phyloP scores from a whole-genome alignment of 1,140 invertebrate genomes.

The Vollenhovia emeryi region DNA sequence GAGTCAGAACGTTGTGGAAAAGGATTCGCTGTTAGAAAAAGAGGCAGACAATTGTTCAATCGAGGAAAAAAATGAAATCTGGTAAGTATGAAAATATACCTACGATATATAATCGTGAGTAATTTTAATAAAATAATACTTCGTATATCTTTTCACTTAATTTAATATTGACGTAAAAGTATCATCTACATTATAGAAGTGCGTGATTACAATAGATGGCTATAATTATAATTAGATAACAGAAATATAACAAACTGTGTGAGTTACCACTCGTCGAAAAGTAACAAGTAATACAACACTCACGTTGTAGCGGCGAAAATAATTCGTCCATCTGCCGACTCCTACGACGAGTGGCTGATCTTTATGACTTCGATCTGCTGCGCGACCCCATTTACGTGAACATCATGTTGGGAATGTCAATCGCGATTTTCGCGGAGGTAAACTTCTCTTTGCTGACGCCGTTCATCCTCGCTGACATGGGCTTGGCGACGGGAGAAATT shows the following conservation, averaged over 20 bases:
- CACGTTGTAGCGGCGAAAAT: constrained; percentile 8
- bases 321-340: not conserved
- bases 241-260: not conserved
- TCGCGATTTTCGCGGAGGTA: constrained; percentile 89
- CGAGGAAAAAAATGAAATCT: not conserved
- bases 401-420: constrained; percentile 88
- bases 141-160: not conserved
- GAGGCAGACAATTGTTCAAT: not conserved
- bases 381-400: constrained; percentile 87
- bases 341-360: constrained; percentile 74
- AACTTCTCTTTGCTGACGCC: constrained; percentile 89
- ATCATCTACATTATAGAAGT: not conserved
- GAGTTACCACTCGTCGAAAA: not conserved
- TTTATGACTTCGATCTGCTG: constrained; percentile 87
- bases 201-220: not conserved
- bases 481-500: constrained; percentile 86
- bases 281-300: not conserved
- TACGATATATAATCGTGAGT: not conserved
- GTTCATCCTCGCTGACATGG: constrained; percentile 88
- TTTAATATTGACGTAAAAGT: not conserved
- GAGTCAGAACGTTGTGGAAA: not conserved
- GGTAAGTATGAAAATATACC: constrained; percentile 45
- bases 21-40: not conserved
- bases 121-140: not conserved
- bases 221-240: not conserved